Base-by-base conservation (phyloP, 1,140 invertebrate genomes). In the Bacillus rossius region DNA sequence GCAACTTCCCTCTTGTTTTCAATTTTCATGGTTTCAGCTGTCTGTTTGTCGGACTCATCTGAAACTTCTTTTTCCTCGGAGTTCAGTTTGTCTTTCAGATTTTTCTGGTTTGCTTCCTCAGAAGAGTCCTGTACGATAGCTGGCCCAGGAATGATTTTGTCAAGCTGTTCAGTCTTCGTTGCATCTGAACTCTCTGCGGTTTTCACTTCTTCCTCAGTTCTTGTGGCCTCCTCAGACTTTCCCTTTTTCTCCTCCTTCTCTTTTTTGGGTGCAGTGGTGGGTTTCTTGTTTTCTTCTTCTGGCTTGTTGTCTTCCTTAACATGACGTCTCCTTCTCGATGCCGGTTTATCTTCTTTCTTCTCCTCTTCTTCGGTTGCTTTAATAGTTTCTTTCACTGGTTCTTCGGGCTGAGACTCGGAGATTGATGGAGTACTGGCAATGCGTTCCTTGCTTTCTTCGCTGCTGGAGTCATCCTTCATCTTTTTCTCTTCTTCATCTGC, bases 101-200 rank as follows among this genome's bases (percentile, higher is more conserved):
- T 10, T 10, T 34, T 34, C 29, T 34, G 29, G 29, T 7, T 10
- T n/a, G 14, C 22, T 2, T 48, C 5, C 3, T 13, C 51, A 20
- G 38, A 45, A 8, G 13, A 17, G 8, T 53, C 37, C 0, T 42
- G 13, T 7, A n/a, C 47, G 22, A 8, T 22, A n/a, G 19, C 17
- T 5, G 47, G 47, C 13, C 23, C 47, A 0, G 17, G 47, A 4
- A n/a, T 48, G 5, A 25, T 48, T 20, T 54, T 16, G 20, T 20
- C 17, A 22, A 4, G n/a, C 7, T 10, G 48, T 10, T 20, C 26
- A 17, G n/a, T 42, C 8, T n/a, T 26, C 19, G 45, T 56, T 0
- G 61, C 63, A 5, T 52, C 47, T 0, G 42, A 55, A 1, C 48
- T 64, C 8, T 66, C 64, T 51, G 58, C 57, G 14, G 22, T 48